phyloP scores from a whole-genome alignment of 2,888 invertebrate genomes.

The Syritta pipiens region DNA sequence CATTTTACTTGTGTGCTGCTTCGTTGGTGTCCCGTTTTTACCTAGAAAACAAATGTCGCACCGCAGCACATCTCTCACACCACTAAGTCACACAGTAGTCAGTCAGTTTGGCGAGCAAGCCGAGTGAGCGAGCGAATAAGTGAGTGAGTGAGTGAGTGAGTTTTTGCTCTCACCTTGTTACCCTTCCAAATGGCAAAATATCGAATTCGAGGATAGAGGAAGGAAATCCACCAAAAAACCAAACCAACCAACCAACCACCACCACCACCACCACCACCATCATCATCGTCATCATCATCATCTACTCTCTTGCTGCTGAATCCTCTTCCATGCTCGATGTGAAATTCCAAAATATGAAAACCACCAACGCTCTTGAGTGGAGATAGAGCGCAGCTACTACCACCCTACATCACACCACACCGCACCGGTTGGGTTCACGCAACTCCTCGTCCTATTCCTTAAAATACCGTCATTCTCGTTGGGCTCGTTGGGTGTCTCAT shows the following conservation, averaged over 20 bases:
- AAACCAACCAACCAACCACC: conserved; percentile 32
- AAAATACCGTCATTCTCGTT: conserved; percentile 58
- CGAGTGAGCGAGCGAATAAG: too few species aligned
- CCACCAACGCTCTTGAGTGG: conserved; percentile 41
- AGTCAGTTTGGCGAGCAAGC: conserved; percentile 25
- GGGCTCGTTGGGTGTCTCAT: conserved; percentile 14
- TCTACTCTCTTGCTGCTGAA: conserved; percentile 24
- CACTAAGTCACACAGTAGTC: conserved; percentile 12
- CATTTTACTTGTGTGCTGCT: conserved; percentile 27
- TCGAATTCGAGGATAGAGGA: conserved; percentile 39
- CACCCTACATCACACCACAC: too few species aligned
- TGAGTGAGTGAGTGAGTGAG: conserved; percentile 37
- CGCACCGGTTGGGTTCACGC: conserved; percentile 42
- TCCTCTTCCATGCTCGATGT: conserved; percentile 29
- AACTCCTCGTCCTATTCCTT: conserved; percentile 58
- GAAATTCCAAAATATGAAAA: conserved; percentile 50
- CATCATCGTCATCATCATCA: conserved; percentile 20
- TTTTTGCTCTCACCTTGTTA: conserved; percentile 34
- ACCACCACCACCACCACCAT: conserved; percentile 14
- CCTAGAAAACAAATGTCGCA: conserved; percentile 42
- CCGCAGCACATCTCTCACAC: conserved; percentile 25
- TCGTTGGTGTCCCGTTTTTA: conserved; percentile 43
- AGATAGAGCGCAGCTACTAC: conserved; percentile 10
- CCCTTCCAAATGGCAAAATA: conserved; percentile 40
- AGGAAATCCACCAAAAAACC: conserved; percentile 25